Conservation (phyloP, 2,888 invertebrate genomes). For the Lysandra coridon region DNA sequence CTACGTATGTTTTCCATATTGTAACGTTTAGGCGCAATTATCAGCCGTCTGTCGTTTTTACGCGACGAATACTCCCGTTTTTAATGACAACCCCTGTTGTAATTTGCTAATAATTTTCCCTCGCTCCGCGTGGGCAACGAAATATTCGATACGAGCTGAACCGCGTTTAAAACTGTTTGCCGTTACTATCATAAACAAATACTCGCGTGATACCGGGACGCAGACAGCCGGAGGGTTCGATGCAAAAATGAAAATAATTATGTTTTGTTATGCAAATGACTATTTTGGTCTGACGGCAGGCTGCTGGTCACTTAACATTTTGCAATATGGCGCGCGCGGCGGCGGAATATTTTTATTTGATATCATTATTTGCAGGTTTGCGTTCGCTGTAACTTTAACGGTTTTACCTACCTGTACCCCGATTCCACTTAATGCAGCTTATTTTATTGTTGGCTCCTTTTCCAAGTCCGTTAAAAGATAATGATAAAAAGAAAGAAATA, state of each 20-base stretch:
- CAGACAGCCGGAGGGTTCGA: conserved; percentile 14
- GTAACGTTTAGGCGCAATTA: neutral
- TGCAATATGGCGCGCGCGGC: conserved; percentile 8
- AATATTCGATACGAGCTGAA: conserved; percentile 1
- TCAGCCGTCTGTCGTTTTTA: conserved; percentile 1
- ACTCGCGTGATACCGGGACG: conserved; percentile 17
- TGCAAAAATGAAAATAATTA: conserved; percentile 24
- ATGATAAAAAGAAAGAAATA: neutral
- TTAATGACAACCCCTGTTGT: neutral
- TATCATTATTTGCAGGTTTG: neutral
- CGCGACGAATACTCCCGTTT: neutral
- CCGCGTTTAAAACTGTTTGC: conserved; percentile 18
- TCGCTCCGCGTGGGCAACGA: neutral
- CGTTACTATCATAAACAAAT: conserved; percentile 17
- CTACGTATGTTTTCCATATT: no score
- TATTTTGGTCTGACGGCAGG: conserved; percentile 27
- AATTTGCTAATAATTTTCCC: conserved; percentile 4
- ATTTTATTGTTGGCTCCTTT: no score
- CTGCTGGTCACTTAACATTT: conserved; percentile 26
- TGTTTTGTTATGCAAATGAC: conserved; percentile 26
- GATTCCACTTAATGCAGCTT: neutral
- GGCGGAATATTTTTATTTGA: conserved; percentile 1
- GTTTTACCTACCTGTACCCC: neutral
- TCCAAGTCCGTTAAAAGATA: neutral
- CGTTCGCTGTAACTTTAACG: neutral